A percentile compares a stretch with the other conserved stretches of the same genome.
phyloP scores from a whole-genome alignment of 1,140 invertebrate genomes.

The Drosophila lini region DNA sequence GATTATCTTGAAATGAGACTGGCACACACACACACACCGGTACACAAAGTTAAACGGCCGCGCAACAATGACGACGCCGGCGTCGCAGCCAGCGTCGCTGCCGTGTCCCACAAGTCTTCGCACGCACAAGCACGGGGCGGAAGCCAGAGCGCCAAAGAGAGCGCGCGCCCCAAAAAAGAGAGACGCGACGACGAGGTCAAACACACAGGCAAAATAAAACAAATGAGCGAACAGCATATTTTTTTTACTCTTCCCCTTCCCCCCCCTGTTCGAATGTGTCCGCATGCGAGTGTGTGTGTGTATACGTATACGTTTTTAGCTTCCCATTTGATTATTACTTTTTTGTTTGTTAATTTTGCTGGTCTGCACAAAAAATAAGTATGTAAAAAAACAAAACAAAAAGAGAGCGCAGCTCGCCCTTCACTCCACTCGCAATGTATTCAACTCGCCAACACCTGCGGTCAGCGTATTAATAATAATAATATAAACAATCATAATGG shows the following conservation, averaged over 20 bases:
- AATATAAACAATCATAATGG: too few species aligned
- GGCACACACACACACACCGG: conserved; percentile 56
- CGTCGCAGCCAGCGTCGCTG: conserved; percentile 46
- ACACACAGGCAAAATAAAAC: conserved; percentile 67
- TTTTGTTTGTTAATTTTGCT: conserved; percentile 45
- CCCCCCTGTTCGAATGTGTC: background rate
- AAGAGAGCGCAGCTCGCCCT: conserved; percentile 49
- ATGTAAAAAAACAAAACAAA: conserved; percentile 9
- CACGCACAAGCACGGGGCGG: conserved; percentile 66
- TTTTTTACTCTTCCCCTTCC: background rate
- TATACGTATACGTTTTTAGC: conserved; percentile 8
- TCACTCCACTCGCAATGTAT: conserved; percentile 30
- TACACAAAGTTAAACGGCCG: conserved; percentile 75
- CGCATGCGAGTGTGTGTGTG: background rate
- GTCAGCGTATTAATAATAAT: background rate
- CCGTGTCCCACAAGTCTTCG: conserved; percentile 61
- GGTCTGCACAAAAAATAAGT: conserved; percentile 15
- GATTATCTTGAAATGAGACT: conserved; percentile 82
- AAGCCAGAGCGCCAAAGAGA: conserved; percentile 51
- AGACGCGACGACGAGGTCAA: conserved; percentile 67
- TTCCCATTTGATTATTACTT: conserved; percentile 72
- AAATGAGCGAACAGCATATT: conserved; percentile 30
- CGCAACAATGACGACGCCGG: conserved; percentile 71
- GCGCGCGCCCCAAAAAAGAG: conserved; percentile 20
- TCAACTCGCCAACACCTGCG: conserved; percentile 9